Base-by-base conservation (phyloP, 2,797 vertebrate species). In the Sebastes miniatus region DNA sequence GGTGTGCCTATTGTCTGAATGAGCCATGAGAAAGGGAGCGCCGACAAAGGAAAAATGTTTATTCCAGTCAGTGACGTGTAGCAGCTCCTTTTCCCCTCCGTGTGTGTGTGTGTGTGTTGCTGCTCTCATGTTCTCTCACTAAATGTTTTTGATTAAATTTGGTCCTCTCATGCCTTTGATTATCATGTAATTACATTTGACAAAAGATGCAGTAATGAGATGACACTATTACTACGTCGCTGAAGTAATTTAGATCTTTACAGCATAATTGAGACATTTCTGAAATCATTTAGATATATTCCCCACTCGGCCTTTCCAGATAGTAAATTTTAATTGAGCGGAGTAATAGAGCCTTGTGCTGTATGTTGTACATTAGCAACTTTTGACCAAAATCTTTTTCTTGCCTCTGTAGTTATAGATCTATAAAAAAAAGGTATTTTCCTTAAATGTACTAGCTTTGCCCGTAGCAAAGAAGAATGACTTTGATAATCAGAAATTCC, bases 161-260 rank as follows among this genome's bases (percentile, higher is more conserved):
- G 59, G 47, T 88, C 78, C 79, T 90, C 86, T 89, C 88, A 86
- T 89, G 87, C 87, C 87, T 92, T 90, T 89, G 81, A 89, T 88
- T 90, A 87, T 84, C 68, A 50, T 73, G 69, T 85, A 87, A 90
- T 85, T 83, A 76, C 76, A 80, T 91, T 75, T 80, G 73, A 90
- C 80, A 88, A 85, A 75, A 81, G 89, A 73, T 65, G 75, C 85
- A 79, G 90, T 88, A 87, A 93, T 87, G 68, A 88, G 76, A 89
- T 68, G 83, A 87, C 86, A 84, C 84, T 75, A 69, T 83, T 82
- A 73, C 75, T 76, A 69, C 59, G 36, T 74, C 69, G 77, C 79
- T 76, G 69, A 61, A 81, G 69, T 82, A 27, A 84, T 85, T 84
- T 81, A 54, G 77, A 88, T 91, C 86, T 91, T 91, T 88, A 85